Evolutionary conservation across 1,140 invertebrate genomes (phyloP), one percentile per base, ranked within the genome.

Genomic region (Euglossa dilemma): DNA sequence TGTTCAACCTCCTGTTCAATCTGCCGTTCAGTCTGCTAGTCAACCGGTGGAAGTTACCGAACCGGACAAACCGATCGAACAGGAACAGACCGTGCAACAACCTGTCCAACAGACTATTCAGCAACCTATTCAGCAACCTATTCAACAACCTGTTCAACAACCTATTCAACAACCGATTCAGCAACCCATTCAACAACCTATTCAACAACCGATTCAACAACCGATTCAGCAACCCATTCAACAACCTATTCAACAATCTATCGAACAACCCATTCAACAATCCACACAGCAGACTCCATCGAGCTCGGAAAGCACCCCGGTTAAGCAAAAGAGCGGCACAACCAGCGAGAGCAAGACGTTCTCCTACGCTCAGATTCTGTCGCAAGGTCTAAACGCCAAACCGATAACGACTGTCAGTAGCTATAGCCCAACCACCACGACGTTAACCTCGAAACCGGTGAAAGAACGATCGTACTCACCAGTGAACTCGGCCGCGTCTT

Each of bases 351-450:
- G 36, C 16, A 92, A 91, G 69, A 94, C 94, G 64, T 95, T 96
- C 82, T 97, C 96, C 2, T 97, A 97, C 92, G 96, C 96, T 25
- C 96, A 97, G 93, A 96, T 97, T 89, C 94, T 97, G 84, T 96
- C 96, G 6, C 95, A 97, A 83, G 96, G 96, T 7, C 94, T 97
- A 59, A 93, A 86, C 91, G 90, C 92, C 23, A 74, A 74, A 25
- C 86, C 78, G 11, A 52, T 85, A 18, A 56, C 82, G 11, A 8
- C 47, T 4, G 6, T 25, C 0, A 45, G 9, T 47, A 18, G 20
- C 0, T 12, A 25, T 16, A 25, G 25, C 1, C 8, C 72, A 7
- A 25, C 43, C 0, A n/a, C 52, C 52, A 56, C 50, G 14, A 23
- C n/a, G 2, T 47, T 45, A 7, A 8, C 8, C 7, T 20, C 52